Conservation (phyloP, 2,113 vertebrate genomes). For the Theropithecus gelada region DNA sequence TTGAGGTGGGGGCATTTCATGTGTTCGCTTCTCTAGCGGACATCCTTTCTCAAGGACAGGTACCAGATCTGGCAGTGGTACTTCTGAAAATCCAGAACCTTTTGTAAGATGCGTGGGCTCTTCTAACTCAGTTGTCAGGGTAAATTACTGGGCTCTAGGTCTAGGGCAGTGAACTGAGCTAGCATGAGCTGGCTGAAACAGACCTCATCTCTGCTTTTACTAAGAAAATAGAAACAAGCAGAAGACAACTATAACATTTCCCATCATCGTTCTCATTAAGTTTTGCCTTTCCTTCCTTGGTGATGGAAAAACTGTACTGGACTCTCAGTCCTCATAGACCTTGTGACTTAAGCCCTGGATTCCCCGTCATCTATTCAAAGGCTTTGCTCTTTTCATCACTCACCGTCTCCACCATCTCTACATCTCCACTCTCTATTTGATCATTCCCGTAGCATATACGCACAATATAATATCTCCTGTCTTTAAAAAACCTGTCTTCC, state of each 20-base stretch:
- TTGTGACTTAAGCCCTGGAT: not conserved
- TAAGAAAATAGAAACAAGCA: not conserved
- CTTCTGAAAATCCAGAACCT: not conserved
- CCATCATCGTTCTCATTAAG: not conserved
- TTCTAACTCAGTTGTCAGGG: not conserved
- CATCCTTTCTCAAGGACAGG: not conserved
- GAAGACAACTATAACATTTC: not conserved
- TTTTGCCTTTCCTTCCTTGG: not conserved
- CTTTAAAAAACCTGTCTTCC: not conserved
- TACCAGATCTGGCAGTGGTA: not conserved
- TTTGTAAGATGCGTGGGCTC: not conserved
- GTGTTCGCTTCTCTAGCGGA: not conserved
- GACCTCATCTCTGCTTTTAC: not conserved
- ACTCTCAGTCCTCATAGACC: not conserved
- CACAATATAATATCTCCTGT: not conserved
- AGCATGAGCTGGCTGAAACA: not conserved
- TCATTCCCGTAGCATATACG: not conserved
- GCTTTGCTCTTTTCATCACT: not conserved
- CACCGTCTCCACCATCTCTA: not conserved
- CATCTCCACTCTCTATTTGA: not conserved
- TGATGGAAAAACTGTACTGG: not conserved
- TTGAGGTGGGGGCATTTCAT: not conserved
- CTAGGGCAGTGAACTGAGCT: not conserved
- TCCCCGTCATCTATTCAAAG: not conserved
- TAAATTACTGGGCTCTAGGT: not conserved